A percentile compares a stretch with the other conserved stretches of the same genome.
Conservation (phyloP, 2,888 invertebrate genomes). For the Mythimna albipuncta region DNA sequence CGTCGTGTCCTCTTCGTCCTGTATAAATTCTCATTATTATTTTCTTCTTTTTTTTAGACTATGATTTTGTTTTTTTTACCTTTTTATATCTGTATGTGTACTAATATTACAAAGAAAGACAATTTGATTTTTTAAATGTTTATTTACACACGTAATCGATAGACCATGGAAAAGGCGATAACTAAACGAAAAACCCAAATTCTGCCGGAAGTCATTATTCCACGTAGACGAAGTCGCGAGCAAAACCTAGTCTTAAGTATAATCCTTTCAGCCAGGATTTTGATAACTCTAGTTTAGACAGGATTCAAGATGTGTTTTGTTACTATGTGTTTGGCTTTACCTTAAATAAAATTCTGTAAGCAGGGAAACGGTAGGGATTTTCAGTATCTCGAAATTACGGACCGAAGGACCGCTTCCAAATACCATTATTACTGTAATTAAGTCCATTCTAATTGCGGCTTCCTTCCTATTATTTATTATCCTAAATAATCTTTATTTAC, state of each 20-base stretch:
- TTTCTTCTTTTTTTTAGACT: no score
- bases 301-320: neutral
- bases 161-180: no score
- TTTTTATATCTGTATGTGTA: no score
- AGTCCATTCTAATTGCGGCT: constrained; percentile 17
- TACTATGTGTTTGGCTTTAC: neutral
- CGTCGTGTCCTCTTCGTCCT: no score
- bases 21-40: no score
- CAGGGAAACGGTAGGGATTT: constrained; percentile 13
- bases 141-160: no score
- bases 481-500: constrained; percentile 22
- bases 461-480: constrained; percentile 22
- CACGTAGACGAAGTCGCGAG: no score
- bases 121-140: no score
- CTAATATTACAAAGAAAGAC: no score
- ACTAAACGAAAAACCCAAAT: no score
- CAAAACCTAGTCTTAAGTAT: neutral
- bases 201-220: no score
- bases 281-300: neutral
- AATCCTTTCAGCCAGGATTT: neutral
- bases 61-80: no score
- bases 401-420: constrained; percentile 1
- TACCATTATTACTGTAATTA: constrained; percentile 24
- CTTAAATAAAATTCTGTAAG: neutral
- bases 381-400: constrained; percentile 3